phyloP scores from a whole-genome alignment of 2,797 vertebrate species.

The Pampus argenteus region DNA sequence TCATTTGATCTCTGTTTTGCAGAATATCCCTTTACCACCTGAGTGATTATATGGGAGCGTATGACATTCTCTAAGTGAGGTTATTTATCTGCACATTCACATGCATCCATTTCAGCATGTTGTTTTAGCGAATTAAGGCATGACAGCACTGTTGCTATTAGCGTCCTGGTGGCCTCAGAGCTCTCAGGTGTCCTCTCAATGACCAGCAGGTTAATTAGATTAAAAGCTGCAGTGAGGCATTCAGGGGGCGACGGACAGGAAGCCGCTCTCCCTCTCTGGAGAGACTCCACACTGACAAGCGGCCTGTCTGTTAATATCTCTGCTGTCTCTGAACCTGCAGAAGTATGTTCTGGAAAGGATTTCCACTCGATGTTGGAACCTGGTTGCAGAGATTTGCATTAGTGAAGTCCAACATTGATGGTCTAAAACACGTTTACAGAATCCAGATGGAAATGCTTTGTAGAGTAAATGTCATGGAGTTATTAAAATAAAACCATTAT shows the following conservation, averaged over 20 bases:
- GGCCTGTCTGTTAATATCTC: background rate
- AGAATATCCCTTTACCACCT: background rate
- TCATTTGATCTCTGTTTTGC: too few species aligned
- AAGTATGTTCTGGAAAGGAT: too few species aligned
- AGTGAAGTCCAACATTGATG: too few species aligned
- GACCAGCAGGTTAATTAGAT: constrained; percentile 56
- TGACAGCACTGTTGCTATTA: too few species aligned
- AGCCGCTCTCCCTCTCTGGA: background rate
- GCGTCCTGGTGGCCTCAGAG: constrained; percentile 13
- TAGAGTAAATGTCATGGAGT: background rate
- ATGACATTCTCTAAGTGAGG: too few species aligned
- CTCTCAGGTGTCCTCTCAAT: constrained; percentile 37
- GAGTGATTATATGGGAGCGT: background rate
- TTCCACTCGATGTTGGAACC: too few species aligned
- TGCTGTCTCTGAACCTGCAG: background rate
- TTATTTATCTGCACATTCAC: too few species aligned
- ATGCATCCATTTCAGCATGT: too few species aligned
- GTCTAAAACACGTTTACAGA: background rate
- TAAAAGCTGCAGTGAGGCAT: constrained; percentile 74
- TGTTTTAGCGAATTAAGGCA: too few species aligned
- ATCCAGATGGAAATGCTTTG: background rate
- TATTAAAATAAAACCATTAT: background rate
- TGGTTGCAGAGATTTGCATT: too few species aligned
- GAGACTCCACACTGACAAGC: background rate
- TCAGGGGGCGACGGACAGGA: constrained; percentile 56